Base-by-base conservation (phyloP, 2,113 vertebrate species). In the Henicopernis longicauda region DNA sequence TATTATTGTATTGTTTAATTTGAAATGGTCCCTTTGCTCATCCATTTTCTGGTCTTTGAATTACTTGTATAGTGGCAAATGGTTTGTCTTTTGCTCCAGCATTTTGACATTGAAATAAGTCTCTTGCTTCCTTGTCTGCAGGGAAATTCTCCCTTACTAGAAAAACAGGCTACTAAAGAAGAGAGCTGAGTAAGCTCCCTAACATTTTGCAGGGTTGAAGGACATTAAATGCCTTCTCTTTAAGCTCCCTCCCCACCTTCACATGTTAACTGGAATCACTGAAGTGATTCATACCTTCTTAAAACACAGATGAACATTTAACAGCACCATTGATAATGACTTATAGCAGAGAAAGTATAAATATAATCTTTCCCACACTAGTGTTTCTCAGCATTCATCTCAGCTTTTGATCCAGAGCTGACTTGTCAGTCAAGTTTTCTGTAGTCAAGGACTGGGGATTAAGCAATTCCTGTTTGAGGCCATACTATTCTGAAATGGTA, bases 321-420 rank as follows among this genome's bases (percentile, higher is more conserved):
- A 59, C 52, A 89, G 76, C 42, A 82, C 47, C 70, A 73, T 6
- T 86, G 87, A 81, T 74, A 83, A 65, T 82, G 83, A 86, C 40
- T 81, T 94, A 72, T 3, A 82, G 82, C 42, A 95, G 77, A 82
- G 57, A 93, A 97, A 92, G 76, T 83, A 95, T 31, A 84, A 96
- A 87, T 78, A 95, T 29, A 52, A 87, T 63, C 65, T 96, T 96
- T 87, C 70, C 54, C 82, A 89, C 86, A 82, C 66, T 87, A 58
- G 76, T 72, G 83, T 95, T 93, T 82, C 86, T 89, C 77, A 93
- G 71, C 0, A 1, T 36, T 85, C 49, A 65, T 84, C 81, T 86
- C 61, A 85, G 55, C 79, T 92, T 94, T 77, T 86, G 63, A 82
- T 95, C 86, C 94, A 94, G 76, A 88, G 89, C 67, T 79, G 86